These are phyloP conservation scores for Diplosoma virens DNA, from an alignment of 23 tunicate genomes.

Conservation along the genomic window DNA sequence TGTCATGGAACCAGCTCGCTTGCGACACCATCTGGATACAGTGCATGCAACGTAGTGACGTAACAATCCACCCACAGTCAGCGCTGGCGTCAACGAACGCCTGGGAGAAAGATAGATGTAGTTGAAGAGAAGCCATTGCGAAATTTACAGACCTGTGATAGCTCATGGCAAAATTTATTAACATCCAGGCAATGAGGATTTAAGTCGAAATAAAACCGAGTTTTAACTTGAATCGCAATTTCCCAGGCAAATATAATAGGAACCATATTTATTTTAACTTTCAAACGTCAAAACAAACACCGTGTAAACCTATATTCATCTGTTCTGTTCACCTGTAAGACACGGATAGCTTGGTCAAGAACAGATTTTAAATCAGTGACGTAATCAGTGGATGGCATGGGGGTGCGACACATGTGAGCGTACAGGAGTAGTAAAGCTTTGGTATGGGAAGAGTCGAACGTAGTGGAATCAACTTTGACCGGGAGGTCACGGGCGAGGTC, in stretches of 20 bases:
- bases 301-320: too few species aligned
- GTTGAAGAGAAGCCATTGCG: too few species aligned
- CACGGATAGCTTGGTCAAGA: slow-evolving; percentile 90
- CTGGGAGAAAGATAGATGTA: too few species aligned
- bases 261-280: too few species aligned
- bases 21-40: slow-evolving; percentile 93
- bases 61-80: slow-evolving; percentile 84
- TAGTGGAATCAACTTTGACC: slow-evolving; percentile 33
- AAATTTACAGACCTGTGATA: too few species aligned
- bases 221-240: too few species aligned
- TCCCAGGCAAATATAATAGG: too few species aligned
- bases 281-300: too few species aligned
- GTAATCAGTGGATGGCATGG: slow-evolving; percentile 92
- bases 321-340: slow-evolving; percentile 66
- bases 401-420: slow-evolving; percentile 82
- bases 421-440: slow-evolving; percentile 74
- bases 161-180: too few species aligned
- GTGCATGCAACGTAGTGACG: slow-evolving; percentile 87
- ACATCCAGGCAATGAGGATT: too few species aligned
- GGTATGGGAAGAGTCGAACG: slow-evolving; percentile 73
- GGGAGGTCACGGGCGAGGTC: slow-evolving; percentile 57
- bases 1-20: slow-evolving; percentile 85
- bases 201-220: too few species aligned
- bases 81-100: slow-evolving; percentile 87
- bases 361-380: slow-evolving; percentile 90